A percentile compares a stretch with the other conserved stretches of the same genome.
Evolutionary conservation across 2,113 vertebrate genomes (phyloP).

Genomic region (Esox niger): DNA sequence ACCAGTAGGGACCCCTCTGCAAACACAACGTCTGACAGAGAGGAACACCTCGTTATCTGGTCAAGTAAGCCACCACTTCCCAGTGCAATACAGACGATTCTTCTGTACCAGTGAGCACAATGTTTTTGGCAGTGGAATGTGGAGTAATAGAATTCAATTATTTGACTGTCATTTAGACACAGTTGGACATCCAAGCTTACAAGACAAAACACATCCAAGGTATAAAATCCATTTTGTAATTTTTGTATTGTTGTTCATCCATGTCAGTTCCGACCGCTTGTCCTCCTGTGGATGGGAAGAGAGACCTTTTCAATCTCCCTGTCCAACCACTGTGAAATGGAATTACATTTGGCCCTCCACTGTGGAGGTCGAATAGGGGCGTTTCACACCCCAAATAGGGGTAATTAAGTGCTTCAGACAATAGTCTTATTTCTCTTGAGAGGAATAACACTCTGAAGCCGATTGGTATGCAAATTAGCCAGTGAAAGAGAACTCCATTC

Average conservation of each 20-base stretch:
- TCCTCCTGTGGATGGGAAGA: not conserved
- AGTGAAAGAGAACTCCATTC: not conserved
- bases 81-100: not conserved
- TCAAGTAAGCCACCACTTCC: not conserved
- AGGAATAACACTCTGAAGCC: constrained; percentile 25
- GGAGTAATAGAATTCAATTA: not conserved
- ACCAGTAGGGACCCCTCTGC: constrained; percentile 9
- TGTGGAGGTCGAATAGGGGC: not conserved
- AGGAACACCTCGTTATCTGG: not conserved
- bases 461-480: constrained; percentile 37
- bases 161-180: not conserved
- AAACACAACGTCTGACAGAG: not conserved
- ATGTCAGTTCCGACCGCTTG: not conserved
- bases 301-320: not conserved
- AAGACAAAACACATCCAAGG: not conserved
- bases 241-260: not conserved
- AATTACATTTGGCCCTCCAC: not conserved
- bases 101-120: not conserved
- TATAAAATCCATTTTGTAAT: not conserved
- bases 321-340: not conserved
- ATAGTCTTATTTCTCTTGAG: constrained; percentile 35
- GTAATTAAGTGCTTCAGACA: constrained; percentile 34
- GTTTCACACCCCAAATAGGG: constrained; percentile 18
- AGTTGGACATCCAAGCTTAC: not conserved
- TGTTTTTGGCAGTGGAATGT: not conserved